Evolutionary conservation across 2,113 vertebrate genomes (phyloP), one percentile per base, ranked within the genome.

Genomic region (Sigmodon hispidus): DNA sequence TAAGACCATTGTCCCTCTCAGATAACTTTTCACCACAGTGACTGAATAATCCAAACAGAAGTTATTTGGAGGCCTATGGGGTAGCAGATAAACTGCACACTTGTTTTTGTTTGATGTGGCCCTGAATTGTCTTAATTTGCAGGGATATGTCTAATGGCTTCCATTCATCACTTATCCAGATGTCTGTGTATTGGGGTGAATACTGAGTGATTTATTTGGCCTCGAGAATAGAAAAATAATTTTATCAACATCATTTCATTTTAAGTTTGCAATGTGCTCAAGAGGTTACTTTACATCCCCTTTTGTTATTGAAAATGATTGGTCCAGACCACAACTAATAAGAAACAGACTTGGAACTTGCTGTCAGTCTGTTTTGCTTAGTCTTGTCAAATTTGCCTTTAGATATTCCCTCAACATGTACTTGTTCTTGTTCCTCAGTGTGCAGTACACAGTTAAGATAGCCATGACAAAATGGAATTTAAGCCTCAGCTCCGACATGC

Each of bases 21-120:
- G 52, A 45, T 48, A 81, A 73, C 52, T 61, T 91, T 29, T 48
- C 9, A 59, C 24, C 52, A 85, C 45, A 90, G 0, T 59, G n/a
- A 90, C 55, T 89, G 43, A 75, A 63, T 43, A 65, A 86, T 52
- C 36, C 26, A 87, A 43, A 55, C 36, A 93, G 91, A 90, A 76
- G 86, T 73, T 40, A 63, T 69, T 87, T 12, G 70, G 81, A 59
- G 52, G 29, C 12, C 11, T 90, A 7, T 70, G 34, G n/a, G 75
- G 76, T 43, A 92, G 26, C 73, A 59, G 67, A 12, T 65, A 72
- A 36, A 52, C 55, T 76, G 36, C 50, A n/a, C 21, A n/a, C 55
- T 3, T 36, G 31, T 76, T 45, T 48, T 48, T 76, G 73, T 31
- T 59, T 29, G 45, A 17, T 40, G 10, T 31, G 45, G 40, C 5